These are phyloP conservation scores for Seira ritae DNA, from an alignment of 2,888 invertebrate genomes.

Conservation along the genomic window DNA sequence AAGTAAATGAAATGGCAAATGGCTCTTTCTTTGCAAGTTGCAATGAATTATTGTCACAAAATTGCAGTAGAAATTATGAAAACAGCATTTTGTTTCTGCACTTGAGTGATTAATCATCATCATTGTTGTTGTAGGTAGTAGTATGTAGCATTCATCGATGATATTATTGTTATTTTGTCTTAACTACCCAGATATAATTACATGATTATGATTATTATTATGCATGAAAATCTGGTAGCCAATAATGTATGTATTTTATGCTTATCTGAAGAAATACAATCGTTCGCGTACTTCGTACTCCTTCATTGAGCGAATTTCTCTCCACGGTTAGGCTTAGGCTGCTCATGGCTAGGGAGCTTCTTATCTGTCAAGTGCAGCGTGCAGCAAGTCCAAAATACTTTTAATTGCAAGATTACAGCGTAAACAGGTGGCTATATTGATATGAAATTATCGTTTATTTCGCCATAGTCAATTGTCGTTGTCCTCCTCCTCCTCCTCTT, in stretches of 20 bases:
- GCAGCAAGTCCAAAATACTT: too few species aligned
- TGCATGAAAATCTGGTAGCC: neutral
- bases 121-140: too few species aligned
- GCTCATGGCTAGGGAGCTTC: too few species aligned
- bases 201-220: neutral
- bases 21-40: neutral
- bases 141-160: too few species aligned
- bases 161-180: neutral
- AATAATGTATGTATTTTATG: neutral
- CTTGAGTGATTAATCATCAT: neutral
- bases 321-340: too few species aligned
- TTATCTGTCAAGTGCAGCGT: too few species aligned
- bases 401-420: too few species aligned
- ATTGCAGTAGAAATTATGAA: neutral
- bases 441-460: neutral
- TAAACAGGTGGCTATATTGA: too few species aligned
- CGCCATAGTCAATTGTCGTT: neutral
- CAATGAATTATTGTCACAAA: neutral
- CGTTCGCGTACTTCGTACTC: neutral
- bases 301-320: neutral
- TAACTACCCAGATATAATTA: conserved; percentile 11
- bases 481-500: too few species aligned
- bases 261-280: neutral
- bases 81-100: neutral
- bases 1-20: neutral